Evolutionary conservation across 1,140 invertebrate species (phyloP).

Genomic region (Ericerus pela): DNA sequence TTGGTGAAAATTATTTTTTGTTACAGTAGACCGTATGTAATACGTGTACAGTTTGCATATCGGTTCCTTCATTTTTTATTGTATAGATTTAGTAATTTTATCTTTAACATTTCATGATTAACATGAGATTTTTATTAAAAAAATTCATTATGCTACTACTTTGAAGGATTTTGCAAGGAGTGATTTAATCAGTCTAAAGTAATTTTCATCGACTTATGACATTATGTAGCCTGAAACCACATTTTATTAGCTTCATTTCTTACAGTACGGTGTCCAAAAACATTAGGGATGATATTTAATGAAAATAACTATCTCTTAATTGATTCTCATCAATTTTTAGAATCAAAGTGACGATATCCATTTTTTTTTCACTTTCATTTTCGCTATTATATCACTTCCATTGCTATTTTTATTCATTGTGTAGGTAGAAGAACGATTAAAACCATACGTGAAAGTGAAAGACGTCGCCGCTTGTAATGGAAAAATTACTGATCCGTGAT

Average conservation of each 20-base stretch:
- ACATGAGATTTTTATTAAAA: no score
- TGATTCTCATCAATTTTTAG: neutral
- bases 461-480: constrained; percentile 88
- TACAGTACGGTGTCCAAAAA: constrained; percentile 80
- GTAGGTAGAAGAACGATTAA: constrained; percentile 69
- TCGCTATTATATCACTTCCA: neutral
- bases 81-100: no score
- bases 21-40: no score
- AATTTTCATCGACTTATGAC: no score
- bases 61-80: no score
- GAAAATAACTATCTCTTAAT: constrained; percentile 2
- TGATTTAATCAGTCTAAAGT: no score
- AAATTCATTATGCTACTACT: no score
- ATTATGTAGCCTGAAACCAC: constrained; percentile 90
- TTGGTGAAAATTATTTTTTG: no score
- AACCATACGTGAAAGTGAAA: constrained; percentile 85
- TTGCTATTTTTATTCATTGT: constrained; percentile 15
- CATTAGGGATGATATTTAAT: constrained; percentile 53
- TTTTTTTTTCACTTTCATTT: neutral
- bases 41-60: no score
- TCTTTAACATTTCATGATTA: no score
- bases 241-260: constrained; percentile 81
- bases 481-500: constrained; percentile 81
- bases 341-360: neutral
- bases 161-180: no score